A percentile compares a stretch with the other conserved stretches of the same genome.
These are phyloP conservation scores for Megalurothrips usitatus DNA, from an alignment of 2,888 invertebrate genomes.

Conservation along the genomic window DNA sequence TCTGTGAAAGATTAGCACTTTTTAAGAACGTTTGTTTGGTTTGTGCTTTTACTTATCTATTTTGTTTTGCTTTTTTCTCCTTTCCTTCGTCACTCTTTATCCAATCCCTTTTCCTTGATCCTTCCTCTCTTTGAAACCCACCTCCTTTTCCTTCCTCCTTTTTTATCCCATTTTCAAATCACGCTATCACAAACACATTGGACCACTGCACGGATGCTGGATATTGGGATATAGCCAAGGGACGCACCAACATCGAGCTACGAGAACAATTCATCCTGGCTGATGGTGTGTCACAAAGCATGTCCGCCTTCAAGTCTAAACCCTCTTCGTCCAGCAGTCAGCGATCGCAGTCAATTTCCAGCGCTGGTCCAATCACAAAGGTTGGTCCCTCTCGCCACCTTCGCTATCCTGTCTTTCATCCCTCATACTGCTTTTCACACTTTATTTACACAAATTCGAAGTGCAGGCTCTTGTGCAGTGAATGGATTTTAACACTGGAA, in stretches of 20 bases:
- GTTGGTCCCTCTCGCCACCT: conserved; percentile 51
- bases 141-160: conserved; percentile 40
- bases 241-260: conserved; percentile 99
- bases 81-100: conserved; percentile 33
- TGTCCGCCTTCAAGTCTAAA: conserved; percentile 97
- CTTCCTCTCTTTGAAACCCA: conserved; percentile 34
- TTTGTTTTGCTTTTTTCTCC: conserved; percentile 41
- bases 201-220: conserved; percentile 32
- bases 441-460: too few species aligned
- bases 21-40: conserved; percentile 32
- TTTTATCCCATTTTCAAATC: conserved; percentile 37
- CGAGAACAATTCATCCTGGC: conserved; percentile 98
- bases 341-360: conserved; percentile 57
- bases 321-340: conserved; percentile 70
- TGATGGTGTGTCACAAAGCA: conserved; percentile 96
- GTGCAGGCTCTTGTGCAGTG: not conserved
- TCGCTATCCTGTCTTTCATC: conserved; percentile 34
- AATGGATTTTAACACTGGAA: not conserved
- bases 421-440: conserved; percentile 23
- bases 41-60: conserved; percentile 35
- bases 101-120: conserved; percentile 35
- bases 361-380: conserved; percentile 93
- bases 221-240: conserved; percentile 70
- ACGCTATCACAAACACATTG: conserved; percentile 26
- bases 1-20: conserved; percentile 38